A percentile compares a stretch with the other conserved stretches of the same genome.
phyloP scores from a whole-genome alignment of 1,140 invertebrate species.

The Drosophila virilis region DNA sequence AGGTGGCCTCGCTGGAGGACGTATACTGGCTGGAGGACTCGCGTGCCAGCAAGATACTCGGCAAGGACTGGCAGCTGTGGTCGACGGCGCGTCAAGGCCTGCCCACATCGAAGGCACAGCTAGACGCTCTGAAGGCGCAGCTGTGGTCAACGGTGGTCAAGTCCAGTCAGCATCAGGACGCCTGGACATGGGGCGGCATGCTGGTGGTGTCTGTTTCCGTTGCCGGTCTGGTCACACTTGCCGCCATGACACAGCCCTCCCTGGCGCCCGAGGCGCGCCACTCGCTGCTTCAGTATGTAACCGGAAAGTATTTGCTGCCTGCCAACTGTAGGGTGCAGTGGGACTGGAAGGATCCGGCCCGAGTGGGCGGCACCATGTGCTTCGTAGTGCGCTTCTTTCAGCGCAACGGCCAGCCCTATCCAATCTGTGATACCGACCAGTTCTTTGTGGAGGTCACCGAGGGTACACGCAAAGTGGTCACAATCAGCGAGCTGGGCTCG shows the following conservation, averaged over 20 bases:
- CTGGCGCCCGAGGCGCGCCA: conserved; percentile 94
- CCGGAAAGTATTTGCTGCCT: conserved; percentile 94
- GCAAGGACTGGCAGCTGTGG: conserved; percentile 92
- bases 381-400: conserved; percentile 96
- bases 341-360: conserved; percentile 94
- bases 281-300: conserved; percentile 95
- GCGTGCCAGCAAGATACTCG: conserved; percentile 89
- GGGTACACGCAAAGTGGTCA: conserved; percentile 92
- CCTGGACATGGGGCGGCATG: conserved; percentile 95
- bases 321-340: conserved; percentile 91
- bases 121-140: conserved; percentile 91
- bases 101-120: conserved; percentile 91
- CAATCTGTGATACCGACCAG: conserved; percentile 95
- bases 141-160: conserved; percentile 95
- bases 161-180: conserved; percentile 93
- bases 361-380: conserved; percentile 95
- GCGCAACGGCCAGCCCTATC: conserved; percentile 95
- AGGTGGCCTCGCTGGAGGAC: conserved; percentile 92
- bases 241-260: conserved; percentile 94
- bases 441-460: conserved; percentile 94
- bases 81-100: conserved; percentile 90
- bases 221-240: conserved; percentile 92
- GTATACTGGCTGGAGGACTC: conserved; percentile 95
- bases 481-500: conserved; percentile 94
- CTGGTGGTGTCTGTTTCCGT: conserved; percentile 93